Percentiles rank a stretch among this genome's conserved stretches.
Conservation (phyloP, 92 coral and sea anemone genomes). For the Montipora capitata region DNA sequence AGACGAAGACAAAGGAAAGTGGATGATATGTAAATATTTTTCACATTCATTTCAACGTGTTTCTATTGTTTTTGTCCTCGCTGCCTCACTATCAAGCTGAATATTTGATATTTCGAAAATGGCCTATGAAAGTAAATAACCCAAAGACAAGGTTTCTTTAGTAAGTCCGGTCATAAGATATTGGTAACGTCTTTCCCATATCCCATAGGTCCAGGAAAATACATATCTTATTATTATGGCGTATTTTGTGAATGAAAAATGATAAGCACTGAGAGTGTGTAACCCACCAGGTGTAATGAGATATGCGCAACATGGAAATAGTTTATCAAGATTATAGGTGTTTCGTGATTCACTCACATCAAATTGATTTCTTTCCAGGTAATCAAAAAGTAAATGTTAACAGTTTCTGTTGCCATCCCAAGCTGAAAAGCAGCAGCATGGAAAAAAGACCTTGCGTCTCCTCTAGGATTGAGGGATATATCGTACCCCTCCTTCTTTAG, state of each 20-base stretch:
- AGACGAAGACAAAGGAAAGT: no score
- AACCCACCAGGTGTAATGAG: constrained; percentile 4
- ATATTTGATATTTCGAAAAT: no score
- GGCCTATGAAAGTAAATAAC: background rate
- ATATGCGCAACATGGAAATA: background rate
- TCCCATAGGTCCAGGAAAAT: background rate
- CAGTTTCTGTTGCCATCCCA: constrained; percentile 7
- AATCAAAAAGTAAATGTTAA: constrained; percentile 11
- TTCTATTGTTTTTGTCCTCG: no score
- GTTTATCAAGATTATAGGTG: background rate
- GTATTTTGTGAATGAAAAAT: background rate
- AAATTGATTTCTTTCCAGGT: constrained; percentile 23
- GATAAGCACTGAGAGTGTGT: background rate
- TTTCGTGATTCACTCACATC: constrained; percentile 14
- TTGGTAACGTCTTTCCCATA: constrained; percentile 1
- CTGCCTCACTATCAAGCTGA: no score
- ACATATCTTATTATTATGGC: background rate
- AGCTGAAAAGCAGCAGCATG: constrained; percentile 37
- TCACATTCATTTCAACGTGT: no score
- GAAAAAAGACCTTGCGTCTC: constrained; percentile 34
- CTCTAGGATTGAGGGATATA: constrained; percentile 13
- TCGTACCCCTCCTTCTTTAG: constrained; percentile 14
- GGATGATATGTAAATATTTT: no score
- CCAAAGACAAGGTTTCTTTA: background rate
- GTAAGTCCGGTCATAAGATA: constrained; percentile 1